Conservation (phyloP, 2,888 invertebrate genomes). For the Epirrhoe alternata region DNA sequence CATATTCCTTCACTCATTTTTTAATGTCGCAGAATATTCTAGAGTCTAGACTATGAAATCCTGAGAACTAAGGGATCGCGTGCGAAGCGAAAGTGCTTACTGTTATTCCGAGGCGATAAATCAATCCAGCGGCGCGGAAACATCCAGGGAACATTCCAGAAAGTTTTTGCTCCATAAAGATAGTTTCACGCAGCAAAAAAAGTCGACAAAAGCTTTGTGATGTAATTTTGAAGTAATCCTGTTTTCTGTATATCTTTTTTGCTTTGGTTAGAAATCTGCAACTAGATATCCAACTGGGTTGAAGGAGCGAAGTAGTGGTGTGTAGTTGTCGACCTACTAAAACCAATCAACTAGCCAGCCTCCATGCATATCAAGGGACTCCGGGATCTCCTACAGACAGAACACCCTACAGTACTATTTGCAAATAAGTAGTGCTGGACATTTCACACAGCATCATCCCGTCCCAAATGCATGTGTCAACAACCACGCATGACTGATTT, state of each 20-base stretch:
- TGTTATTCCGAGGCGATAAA: slow-evolving; percentile 54
- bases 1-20: not conserved
- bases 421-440: too few relatives aligned
- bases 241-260: not conserved
- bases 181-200: slow-evolving; percentile 34
- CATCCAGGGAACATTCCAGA: slow-evolving; percentile 48
- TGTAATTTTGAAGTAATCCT: not conserved
- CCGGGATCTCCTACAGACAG: too few relatives aligned
- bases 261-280: too few relatives aligned
- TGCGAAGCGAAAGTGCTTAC: slow-evolving; percentile 43
- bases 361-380: too few relatives aligned
- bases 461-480: too few relatives aligned
- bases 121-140: slow-evolving; percentile 54
- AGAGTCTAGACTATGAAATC: slow-evolving; percentile 23
- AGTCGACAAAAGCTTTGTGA: slow-evolving; percentile 17
- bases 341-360: too few relatives aligned
- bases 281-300: too few relatives aligned
- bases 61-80: slow-evolving; percentile 21
- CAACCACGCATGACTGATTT: too few relatives aligned
- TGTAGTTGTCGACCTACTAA: too few relatives aligned
- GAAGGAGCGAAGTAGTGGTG: too few relatives aligned
- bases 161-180: slow-evolving; percentile 55
- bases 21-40: slow-evolving; percentile 14
- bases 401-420: too few relatives aligned
- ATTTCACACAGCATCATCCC: too few relatives aligned